A percentile compares a stretch with the other conserved stretches of the same genome.
Conservation (phyloP, 1,140 invertebrate species). For the Drosophila kanapiae region DNA sequence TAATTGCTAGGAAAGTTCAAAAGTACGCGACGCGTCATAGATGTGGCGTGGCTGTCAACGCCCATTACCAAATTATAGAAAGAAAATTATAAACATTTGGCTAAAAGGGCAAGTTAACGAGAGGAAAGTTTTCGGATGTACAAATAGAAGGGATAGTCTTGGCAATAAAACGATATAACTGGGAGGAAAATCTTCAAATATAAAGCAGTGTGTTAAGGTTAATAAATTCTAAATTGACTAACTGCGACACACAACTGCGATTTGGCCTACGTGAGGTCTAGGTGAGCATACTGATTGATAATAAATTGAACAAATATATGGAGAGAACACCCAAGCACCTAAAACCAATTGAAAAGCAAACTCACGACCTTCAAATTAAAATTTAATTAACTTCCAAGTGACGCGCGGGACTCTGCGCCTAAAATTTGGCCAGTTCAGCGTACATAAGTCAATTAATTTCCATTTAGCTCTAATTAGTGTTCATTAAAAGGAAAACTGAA, state of each 20-base stretch:
- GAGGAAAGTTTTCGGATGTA: slow-evolving; percentile 5
- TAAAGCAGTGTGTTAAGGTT: neutral
- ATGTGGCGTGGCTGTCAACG: slow-evolving; percentile 25
- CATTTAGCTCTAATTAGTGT: slow-evolving; percentile 65
- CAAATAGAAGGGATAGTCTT: neutral
- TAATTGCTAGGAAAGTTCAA: slow-evolving; percentile 22
- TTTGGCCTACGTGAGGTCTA: slow-evolving; percentile 25
- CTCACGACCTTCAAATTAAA: slow-evolving; percentile 49
- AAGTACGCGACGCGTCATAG: neutral
- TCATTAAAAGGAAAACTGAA: slow-evolving; percentile 50
- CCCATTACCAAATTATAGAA: slow-evolving; percentile 14
- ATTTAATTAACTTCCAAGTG: slow-evolving; percentile 47
- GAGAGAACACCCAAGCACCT: slow-evolving; percentile 1
- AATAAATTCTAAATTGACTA: slow-evolving; percentile 12
- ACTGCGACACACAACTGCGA: slow-evolving; percentile 13
- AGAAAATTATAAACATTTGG: slow-evolving; percentile 23
- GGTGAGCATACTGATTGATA: slow-evolving; percentile 52
- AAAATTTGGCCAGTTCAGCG: slow-evolving; percentile 25
- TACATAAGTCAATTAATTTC: slow-evolving; percentile 63
- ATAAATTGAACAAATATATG: slow-evolving; percentile 49
- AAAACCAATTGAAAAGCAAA: slow-evolving; percentile 34
- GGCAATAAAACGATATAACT: neutral
- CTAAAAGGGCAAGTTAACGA: slow-evolving; percentile 18
- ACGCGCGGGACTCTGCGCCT: slow-evolving; percentile 11
- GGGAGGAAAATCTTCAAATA: neutral